Conservation (phyloP, 2,888 invertebrate genomes). For the Muscina levida region DNA sequence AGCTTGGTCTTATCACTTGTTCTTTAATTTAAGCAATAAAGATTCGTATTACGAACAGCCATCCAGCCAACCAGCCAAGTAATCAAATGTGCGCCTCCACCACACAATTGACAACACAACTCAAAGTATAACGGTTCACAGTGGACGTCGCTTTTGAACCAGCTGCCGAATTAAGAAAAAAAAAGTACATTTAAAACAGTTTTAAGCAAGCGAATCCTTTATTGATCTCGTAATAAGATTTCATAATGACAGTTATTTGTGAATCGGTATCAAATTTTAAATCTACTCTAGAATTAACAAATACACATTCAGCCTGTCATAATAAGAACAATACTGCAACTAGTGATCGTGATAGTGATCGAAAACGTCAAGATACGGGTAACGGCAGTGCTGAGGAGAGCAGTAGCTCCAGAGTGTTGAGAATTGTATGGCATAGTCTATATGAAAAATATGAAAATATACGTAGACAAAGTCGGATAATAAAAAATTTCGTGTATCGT, state of each 20-base stretch:
- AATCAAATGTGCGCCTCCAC: no score
- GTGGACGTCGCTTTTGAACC: constrained; percentile 34
- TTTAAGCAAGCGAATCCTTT: constrained; percentile 16
- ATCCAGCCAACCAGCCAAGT: background rate
- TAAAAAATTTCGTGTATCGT: constrained; percentile 67
- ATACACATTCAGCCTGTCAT: background rate
- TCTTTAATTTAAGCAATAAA: constrained; percentile 76
- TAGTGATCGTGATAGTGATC: constrained; percentile 36
- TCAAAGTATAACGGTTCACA: constrained; percentile 31
- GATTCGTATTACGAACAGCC: constrained; percentile 61
- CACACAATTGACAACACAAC: constrained; percentile 1
- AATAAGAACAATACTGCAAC: constrained; percentile 4
- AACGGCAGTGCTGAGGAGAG: background rate
- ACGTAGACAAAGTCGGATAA: constrained; percentile 61
- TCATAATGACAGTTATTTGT: constrained; percentile 57
- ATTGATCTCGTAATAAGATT: constrained; percentile 16
- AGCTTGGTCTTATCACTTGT: constrained; percentile 66
- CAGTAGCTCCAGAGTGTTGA: constrained; percentile 67
- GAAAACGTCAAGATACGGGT: background rate
- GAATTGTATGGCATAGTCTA: constrained; percentile 72
- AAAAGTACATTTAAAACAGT: constrained; percentile 31
- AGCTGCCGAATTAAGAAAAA: constrained; percentile 39
- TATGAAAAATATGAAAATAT: constrained; percentile 71
- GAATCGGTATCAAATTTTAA: constrained; percentile 51
- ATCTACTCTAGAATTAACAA: constrained; percentile 55